Base-by-base conservation (phyloP, 2,888 invertebrate species). In the Belgica antarctica region DNA sequence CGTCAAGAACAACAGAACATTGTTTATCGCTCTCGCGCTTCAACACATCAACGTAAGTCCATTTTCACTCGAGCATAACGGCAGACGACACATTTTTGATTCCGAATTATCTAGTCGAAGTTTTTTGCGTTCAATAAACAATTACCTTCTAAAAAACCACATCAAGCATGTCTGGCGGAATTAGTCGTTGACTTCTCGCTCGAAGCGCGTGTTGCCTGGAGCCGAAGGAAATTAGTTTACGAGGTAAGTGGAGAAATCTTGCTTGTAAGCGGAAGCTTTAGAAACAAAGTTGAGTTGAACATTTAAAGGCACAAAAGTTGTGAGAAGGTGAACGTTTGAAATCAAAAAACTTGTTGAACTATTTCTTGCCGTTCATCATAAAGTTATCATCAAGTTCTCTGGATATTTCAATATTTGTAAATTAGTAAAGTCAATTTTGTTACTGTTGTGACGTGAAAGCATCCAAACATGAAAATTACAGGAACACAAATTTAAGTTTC, bases 71-170 rank as follows among this genome's bases (percentile, higher is more conserved):
- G 52, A 52, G 19, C 52, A 19, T 52, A 52, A 68, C 47, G 28
- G 46, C 52, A 24, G 22, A 27, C 47, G n/a, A 31, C 27, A 28
- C 24, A 10, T 46, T 65, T 46, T n/a, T 47, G 25, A 47, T 68
- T 46, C n/a, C 15, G 52, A 17, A 47, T 57, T 47, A 34, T 68
- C 3, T 34, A 68, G 68, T 52, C 31, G 24, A 57, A 68, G 31
- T 68, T 57, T 68, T 28, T 57, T 57, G 57, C 68, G 8, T 68
- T 52, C 34, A 68, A 68, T 68, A 68, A 68, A 68, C 68, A 68
- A 31, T 57, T 57, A 57, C 68, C 68, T 68, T 22, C 57, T n/a
- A 52, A 34, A 12, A 68, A 57, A 34, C 68, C 57, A 2, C 52
- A 28, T 17, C 57, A 31, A 31, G 27, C 68, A 52, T 68, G 68